Base-by-base conservation (phyloP, 2,888 invertebrate species). In the Aspidiotus rigidus region DNA sequence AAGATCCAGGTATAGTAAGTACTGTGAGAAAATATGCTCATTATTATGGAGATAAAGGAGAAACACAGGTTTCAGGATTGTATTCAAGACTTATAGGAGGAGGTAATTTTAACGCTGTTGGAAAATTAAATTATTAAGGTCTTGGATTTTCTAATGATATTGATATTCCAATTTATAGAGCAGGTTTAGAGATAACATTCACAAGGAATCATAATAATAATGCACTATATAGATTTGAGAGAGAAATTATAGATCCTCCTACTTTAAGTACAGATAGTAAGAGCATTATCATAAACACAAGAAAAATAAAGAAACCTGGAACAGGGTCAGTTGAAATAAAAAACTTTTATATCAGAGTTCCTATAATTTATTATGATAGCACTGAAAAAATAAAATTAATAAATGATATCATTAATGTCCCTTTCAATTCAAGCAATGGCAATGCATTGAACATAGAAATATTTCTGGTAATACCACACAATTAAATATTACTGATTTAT, bases 221-320 rank as follows among this genome's bases (percentile, higher is more conserved):
- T 44, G 49, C 49, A 10, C 49, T 44, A 44, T 11, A 44, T 44
- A 44, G 49, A 44, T 44, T 44, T 44, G 49, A 44, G 49, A 44
- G 11, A 44, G 49, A 44, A 44, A 44, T 44, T 11, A 10, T 11
- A 44, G 49, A 44, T 44, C 49, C 49, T n/a, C n/a, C n/a, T n/a
- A n/a, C n/a, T n/a, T n/a, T n/a, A n/a, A n/a, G n/a, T n/a, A n/a
- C n/a, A n/a, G n/a, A n/a, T n/a, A n/a, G n/a, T n/a, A n/a, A n/a
- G n/a, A n/a, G n/a, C n/a, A n/a, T n/a, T n/a, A n/a, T 44, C 49
- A 44, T 44, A 44, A 44, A 44, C 49, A 44, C 49, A 44, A 44
- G 49, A 44, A 44, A 44, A 44, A 44, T 44, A 44, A 44, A 11
- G 49, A 44, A 44, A 11, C 49, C 49, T 10, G 49, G 49, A 8